Evolutionary conservation across 2,888 invertebrate genomes (phyloP), one percentile per base, ranked within the genome.

Genomic region (Nemotelus pantherinus): DNA sequence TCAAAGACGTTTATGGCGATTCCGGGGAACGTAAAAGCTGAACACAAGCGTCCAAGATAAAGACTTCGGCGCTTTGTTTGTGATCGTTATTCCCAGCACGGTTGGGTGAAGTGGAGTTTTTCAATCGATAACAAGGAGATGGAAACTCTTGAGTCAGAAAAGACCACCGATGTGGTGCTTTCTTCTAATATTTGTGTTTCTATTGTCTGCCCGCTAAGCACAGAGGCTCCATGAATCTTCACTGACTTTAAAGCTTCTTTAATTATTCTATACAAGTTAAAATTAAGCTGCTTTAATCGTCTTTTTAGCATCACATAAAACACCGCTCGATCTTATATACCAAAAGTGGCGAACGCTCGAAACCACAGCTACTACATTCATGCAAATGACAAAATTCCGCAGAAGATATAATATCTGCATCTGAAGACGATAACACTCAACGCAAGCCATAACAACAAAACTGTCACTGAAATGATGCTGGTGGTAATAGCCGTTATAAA

Each of bases 401-500:
- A 7, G 9, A 60, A 74, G 63, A 74, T 47, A 48, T 74, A 74
- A 74, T 74, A 25, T 25, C 25, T 25, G 63, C 74, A 60, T 74
- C 63, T 50, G 41, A 63, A 55, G 63, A 39, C 63, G 74, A 74
- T 74, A 74, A 72, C 25, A 63, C 60, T 60, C 74, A 70, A 68
- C 68, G 25, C 10, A 60, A 48, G 41, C n/a, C 63, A 48, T 63
- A 39, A 48, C 63, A 74, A 39, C 48, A 74, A 74, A 74, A 74
- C 47, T 74, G 74, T 74, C 74, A 60, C 74, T 50, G 48, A 60
- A 74, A 74, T 74, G 74, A 74, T 39, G 60, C 44, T 60, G 63
- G 60, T 48, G 74, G 74, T 60, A 60, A 74, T 74, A 48, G 74
- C 60, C 48, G 63, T 74, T 60, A 74, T 74, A 74, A 74, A 74